Evolutionary conservation across 2,888 invertebrate species (phyloP), one percentile per base, ranked within the genome.

Genomic region (Sphaerophoria rueppellii): DNA sequence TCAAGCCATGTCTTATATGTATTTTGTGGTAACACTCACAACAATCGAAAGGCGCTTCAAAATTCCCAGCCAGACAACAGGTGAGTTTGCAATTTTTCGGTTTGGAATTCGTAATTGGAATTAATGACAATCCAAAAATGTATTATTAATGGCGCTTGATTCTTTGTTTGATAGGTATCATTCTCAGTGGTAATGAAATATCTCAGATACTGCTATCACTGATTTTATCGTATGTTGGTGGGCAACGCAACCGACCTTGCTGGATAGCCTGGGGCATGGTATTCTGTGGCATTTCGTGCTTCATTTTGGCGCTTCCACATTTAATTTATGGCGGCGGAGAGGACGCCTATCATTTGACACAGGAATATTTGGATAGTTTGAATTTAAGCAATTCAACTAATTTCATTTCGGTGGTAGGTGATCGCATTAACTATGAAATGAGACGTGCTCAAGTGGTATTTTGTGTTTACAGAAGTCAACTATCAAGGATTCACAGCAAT

Each of bases 41-140:
- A 95, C 95, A 4, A 91, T 95, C 88, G 95, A 95, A 88, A 95
- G 94, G 88, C 92, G 95, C 86, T 95, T 95, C 90, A 94, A 94
- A 90, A 94, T 95, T 88, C 94, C 94, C 50, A 95, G 95, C 88
- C 93, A 93, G 89, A 94, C 94, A 16, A 94, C 94, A 88, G 95
- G 95, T 95, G 89, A 91, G 88, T 87, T 12, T 1, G 32, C 4
- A 32, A 43, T 14, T 4, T 50, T 43, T 57, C 12, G 9, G 4
- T 9, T 43, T 6, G 40, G 40, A 11, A 11, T 43, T 43, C 12
- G 9, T 43, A 12, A 9, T 11, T 11, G 43, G 11, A 11, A 11
- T 43, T 9, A 43, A 65, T 50, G 65, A 65, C 50, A 11, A 0
- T 35, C 0, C 34, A 35, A 48, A 63, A 46, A 43, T 7, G 4